Base-by-base conservation (phyloP, 2,113 vertebrate genomes). In the Pelecanoides urinatrix region DNA sequence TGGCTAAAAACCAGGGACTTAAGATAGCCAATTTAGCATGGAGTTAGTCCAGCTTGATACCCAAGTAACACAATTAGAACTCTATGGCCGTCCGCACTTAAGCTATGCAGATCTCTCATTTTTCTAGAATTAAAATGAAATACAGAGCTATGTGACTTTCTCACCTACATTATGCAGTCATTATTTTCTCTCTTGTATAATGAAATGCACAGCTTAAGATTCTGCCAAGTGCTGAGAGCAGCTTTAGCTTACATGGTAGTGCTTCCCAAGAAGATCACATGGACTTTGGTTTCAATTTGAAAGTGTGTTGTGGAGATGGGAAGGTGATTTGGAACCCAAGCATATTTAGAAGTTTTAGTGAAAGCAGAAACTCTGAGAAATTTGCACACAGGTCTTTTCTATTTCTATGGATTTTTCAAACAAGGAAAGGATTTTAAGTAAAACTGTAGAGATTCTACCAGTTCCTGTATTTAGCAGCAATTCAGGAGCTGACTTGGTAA, bases 51-150 rank as follows among this genome's bases (percentile, higher is more conserved):
- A 59, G 49, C 49, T 92, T 96, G 78, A 88, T 86, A 92, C 32
- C 74, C 61, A 90, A 81, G 77, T 84, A 96, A 55, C 34, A 87
- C 92, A 94, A 59, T 84, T 71, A 92, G 65, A 68, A 62, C 58
- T 94, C 87, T 53, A 45, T 79, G 68, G n/a, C 17, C 86, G 45
- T 52, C 84, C 50, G 63, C 14, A 11, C 73, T 95, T 90, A 83
- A 73, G 62, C 50, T 88, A 45, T 44, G 32, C 36, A 71, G 59
- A 44, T 50, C 40, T 91, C 92, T 94, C 19, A 44, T 79, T 86
- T 68, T 90, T 84, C 68, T 49, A 30, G 88, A 94, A 77, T 94
- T 95, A 92, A 88, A 91, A 91, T 73, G 79, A 96, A 90, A 90
- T 70, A 47, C 71, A 83, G 91, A 92, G 86, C 83, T 88, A 8